Evolutionary conservation across 1,140 invertebrate species (phyloP), one percentile per base, ranked within the genome.

Genomic region (Tetragnatha versicolor): DNA sequence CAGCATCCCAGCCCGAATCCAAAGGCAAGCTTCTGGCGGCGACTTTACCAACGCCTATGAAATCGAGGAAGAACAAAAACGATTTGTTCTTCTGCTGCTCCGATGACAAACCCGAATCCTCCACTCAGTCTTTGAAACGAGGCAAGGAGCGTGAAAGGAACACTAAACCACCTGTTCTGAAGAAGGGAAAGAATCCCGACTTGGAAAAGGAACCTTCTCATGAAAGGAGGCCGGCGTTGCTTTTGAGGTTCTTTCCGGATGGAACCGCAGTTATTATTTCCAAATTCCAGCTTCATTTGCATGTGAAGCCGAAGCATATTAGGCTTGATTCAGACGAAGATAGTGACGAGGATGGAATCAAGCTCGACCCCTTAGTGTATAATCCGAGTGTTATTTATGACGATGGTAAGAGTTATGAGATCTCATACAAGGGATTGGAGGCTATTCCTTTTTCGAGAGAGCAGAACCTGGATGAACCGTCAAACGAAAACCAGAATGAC

Each of bases 221-320:
- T 55, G 76, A 79, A 37, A 60, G 65, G 35, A 68, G 61, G 39
- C 76, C 76, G 14, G 76, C 76, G 33, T 35, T 79, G 37, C 37
- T 79, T 1, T 42, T 79, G 14, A 49, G 76, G 25, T 79, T 79
- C 35, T 79, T 79, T 47, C 76, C 76, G 31, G 76, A 79, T n/a
- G 76, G 76, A 25, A 79, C 76, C 3, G 76, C 76, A n/a, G 76
- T 79, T 6, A 22, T 79, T 1, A 79, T 79, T 37, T 68, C 63
- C 1, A 79, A 69, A 47, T 79, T 79, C n/a, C 76, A 79, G 35
- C 20, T 79, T 22, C 76, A 79, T 47, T 42, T 79, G 3, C 76
- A 79, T 25, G 76, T 79, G 4, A 79, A 79, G 12, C 76, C 76
- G 20, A 79, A 79, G 60, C 25, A 79, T 47, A 69, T 79, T 20